Conservation (phyloP, 2,888 invertebrate genomes). For the Eurytoma adleriae region DNA sequence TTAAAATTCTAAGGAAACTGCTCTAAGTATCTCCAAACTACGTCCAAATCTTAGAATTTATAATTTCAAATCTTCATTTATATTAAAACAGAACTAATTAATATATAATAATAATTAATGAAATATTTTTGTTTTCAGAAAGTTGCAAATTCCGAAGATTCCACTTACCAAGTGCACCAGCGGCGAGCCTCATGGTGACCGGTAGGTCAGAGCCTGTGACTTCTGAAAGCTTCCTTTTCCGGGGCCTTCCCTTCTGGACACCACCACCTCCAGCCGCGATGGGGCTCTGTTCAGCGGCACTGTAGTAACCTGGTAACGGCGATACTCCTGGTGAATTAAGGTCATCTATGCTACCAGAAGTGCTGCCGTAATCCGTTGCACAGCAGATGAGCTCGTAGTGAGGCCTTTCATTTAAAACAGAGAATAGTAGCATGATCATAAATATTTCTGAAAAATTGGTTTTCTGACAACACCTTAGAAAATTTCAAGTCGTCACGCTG, state of each 20-base stretch:
- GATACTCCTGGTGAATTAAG: slow-evolving; percentile 80
- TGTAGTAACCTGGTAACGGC: slow-evolving; percentile 81
- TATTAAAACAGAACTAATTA: too few relatives aligned
- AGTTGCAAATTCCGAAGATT: too few relatives aligned
- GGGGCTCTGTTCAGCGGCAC: slow-evolving; percentile 77
- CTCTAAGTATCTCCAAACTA: too few relatives aligned
- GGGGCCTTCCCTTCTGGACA: slow-evolving; percentile 86
- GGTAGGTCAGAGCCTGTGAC: slow-evolving; percentile 81
- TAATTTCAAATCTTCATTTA: too few relatives aligned
- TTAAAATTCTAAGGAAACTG: too few relatives aligned
- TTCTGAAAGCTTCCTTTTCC: slow-evolving; percentile 84
- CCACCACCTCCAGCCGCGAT: slow-evolving; percentile 63
- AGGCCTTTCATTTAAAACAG: slow-evolving; percentile 73
- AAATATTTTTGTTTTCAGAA: too few relatives aligned
- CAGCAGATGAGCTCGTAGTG: slow-evolving; percentile 83
- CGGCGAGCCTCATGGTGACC: slow-evolving; percentile 84
- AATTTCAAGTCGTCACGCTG: too few relatives aligned
- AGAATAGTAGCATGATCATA: neutral
- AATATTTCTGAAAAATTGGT: neutral
- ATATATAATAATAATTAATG: too few relatives aligned
- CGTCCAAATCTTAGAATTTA: too few relatives aligned
- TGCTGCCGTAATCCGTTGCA: slow-evolving; percentile 79
- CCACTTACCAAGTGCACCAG: slow-evolving; percentile 82
- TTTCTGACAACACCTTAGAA: too few relatives aligned
- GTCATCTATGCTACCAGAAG: slow-evolving; percentile 81